Base-by-base conservation (phyloP, 2,888 invertebrate genomes). In the Drosophila pegasa region DNA sequence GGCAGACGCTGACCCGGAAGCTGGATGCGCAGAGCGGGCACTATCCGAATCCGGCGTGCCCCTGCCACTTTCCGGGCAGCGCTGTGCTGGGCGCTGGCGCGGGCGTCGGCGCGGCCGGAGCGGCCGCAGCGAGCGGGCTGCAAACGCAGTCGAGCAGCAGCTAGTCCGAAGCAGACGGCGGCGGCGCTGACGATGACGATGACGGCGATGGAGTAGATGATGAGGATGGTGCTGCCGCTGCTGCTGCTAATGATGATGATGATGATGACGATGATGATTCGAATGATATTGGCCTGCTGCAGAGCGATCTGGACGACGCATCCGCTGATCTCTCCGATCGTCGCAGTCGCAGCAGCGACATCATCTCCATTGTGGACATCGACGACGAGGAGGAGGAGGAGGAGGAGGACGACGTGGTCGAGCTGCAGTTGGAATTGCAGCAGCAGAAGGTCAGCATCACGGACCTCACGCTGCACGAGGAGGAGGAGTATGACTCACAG, bases 1-100 rank as follows among this genome's bases (percentile, higher is more conserved):
- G 92, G 92, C 91, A 90, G 47, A 91, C 91, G 12, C 71, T 92
- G 38, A 92, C 92, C 33, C 90, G 90, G 61, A 92, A 92, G 66
- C 56, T 92, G 8, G 91, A 92, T 66, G 61, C 88, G 18, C 90
- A 87, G 55, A 52, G 74, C 3, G 87, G 87, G 1, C 91, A 91
- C 31, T 76, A 77, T 70, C 90, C 91, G 3, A 88, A 87, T 74
- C 91, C 91, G 14, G 67, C 90, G 33, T 91, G 91, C 61, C 75
- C 78, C 3, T 91, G 92, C 20, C 91, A 92, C 50, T 89, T 92
- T 47, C 91, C 92, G 5, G 90, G 89, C 67, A 72, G 8, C 56
- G 16, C 10, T 9, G 41, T 41, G 0, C 14, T 65, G 6, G 41
- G 41, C 0, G 51, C 51, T 9, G 31, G 60, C 12, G 63, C 48